A percentile compares a stretch with the other conserved stretches of the same genome.
phyloP scores from a whole-genome alignment of 1,140 invertebrate species.

The Agraylea sexmaculata region DNA sequence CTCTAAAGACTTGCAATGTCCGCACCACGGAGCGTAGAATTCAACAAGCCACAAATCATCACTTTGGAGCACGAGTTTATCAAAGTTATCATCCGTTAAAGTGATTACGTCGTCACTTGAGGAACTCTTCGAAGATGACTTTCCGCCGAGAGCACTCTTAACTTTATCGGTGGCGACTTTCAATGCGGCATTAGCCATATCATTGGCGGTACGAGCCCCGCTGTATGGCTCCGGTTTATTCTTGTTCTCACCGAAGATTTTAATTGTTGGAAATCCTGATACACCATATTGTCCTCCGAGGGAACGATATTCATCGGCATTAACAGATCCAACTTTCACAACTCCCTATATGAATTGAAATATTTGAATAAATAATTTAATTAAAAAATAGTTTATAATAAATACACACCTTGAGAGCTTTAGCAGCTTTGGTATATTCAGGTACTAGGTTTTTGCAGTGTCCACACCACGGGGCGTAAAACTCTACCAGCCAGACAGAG shows the following conservation, averaged over 20 bases:
- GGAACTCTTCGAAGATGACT: constrained; percentile 27
- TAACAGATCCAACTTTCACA: constrained; percentile 86
- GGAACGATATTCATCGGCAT: constrained; percentile 82
- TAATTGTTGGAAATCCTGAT: constrained; percentile 91
- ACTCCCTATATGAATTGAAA: constrained; percentile 54
- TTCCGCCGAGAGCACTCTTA: constrained; percentile 51
- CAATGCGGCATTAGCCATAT: constrained; percentile 73
- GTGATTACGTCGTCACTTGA: constrained; percentile 68
- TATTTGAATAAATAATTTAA: constrained; percentile 7
- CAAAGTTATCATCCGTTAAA: constrained; percentile 90
- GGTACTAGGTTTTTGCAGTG: constrained; percentile 74
- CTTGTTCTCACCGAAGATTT: constrained; percentile 85
- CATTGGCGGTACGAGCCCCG: constrained; percentile 74
- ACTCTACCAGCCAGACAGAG: constrained; percentile 87
- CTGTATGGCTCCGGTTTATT: constrained; percentile 78
- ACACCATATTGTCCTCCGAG: constrained; percentile 73
- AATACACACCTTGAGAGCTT: constrained; percentile 62
- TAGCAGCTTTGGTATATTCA: constrained; percentile 81
- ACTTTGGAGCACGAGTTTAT: constrained; percentile 77
- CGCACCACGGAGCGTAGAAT: constrained; percentile 96
- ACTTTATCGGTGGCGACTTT: constrained; percentile 59
- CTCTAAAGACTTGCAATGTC: constrained; percentile 91
- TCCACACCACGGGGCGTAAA: constrained; percentile 89
- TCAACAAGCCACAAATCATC: constrained; percentile 94
- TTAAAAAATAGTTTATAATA: not conserved